Percentiles rank a stretch among this genome's conserved stretches.
Conservation (phyloP, 2,113 vertebrate genomes). For the Nematolebias whitei region DNA sequence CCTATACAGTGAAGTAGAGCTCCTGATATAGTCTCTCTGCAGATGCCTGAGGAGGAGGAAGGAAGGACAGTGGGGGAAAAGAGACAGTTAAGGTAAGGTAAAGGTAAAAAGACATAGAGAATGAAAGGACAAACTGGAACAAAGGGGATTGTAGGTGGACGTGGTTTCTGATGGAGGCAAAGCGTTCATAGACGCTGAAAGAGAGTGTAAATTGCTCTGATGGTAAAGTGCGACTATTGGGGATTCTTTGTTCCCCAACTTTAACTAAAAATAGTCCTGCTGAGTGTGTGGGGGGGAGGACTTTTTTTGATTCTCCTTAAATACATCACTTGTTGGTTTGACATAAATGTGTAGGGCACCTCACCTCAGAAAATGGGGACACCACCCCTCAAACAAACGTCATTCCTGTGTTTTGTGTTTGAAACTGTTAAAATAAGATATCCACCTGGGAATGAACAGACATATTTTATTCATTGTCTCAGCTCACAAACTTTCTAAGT, state of each 20-base stretch:
- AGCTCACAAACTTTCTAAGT: too few relatives aligned
- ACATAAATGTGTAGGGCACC: too few relatives aligned
- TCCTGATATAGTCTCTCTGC: not conserved
- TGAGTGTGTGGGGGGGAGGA: constrained; percentile 42
- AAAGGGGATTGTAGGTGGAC: not conserved
- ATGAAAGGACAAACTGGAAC: constrained; percentile 12
- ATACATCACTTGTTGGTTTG: not conserved
- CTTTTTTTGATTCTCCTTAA: constrained; percentile 1
- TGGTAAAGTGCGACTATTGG: constrained; percentile 51
- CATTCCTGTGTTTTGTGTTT: too few relatives aligned
- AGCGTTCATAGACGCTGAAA: constrained; percentile 57
- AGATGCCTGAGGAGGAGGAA: not conserved
- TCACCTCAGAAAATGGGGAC: too few relatives aligned
- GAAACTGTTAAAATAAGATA: too few relatives aligned
- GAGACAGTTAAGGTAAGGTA: not conserved
- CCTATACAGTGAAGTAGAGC: too few relatives aligned
- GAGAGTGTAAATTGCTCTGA: constrained; percentile 60
- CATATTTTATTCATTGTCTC: too few relatives aligned
- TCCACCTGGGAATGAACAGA: too few relatives aligned
- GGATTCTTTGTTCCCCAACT: constrained; percentile 40
- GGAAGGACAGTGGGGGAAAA: not conserved
- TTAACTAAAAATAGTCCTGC: constrained; percentile 64
- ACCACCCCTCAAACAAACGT: too few relatives aligned
- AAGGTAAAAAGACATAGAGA: not conserved
- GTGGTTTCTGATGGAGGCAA: constrained; percentile 24